Conservation (phyloP, 2,113 vertebrate species). For the Gallinago undulata region DNA sequence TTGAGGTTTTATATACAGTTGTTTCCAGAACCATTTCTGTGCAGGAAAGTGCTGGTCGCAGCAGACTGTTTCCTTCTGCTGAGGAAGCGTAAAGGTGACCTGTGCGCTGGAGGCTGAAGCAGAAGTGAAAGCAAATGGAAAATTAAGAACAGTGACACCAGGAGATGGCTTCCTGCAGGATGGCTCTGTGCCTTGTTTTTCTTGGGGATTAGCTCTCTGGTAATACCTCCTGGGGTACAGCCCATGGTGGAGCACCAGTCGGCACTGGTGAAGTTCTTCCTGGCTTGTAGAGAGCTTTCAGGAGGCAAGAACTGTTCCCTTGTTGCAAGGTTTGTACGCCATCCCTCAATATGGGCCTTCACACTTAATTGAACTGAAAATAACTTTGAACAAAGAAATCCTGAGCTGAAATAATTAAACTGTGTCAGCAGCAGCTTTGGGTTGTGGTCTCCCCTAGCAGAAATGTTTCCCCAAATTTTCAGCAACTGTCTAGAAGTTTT, state of each 20-base stretch:
- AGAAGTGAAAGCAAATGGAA: not conserved
- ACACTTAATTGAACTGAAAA: not conserved
- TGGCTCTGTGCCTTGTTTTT: not conserved
- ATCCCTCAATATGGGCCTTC: not conserved
- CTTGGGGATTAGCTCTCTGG: not conserved
- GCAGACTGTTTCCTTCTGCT: not conserved
- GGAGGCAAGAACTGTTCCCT: not conserved
- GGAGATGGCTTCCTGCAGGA: not conserved
- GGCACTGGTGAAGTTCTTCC: not conserved
- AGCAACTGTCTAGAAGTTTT: not conserved
- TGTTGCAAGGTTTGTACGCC: not conserved
- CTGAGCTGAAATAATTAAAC: not conserved
- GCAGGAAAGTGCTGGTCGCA: not conserved
- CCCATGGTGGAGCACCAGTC: not conserved
- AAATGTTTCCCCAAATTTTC: not conserved
- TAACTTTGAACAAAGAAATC: not conserved
- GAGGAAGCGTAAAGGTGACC: not conserved
- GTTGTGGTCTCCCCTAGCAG: not conserved
- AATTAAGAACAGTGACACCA: not conserved
- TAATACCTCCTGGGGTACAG: not conserved
- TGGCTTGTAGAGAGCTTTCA: not conserved
- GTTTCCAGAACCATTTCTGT: not conserved
- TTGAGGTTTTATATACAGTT: not conserved
- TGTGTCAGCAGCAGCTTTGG: not conserved
- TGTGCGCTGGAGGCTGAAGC: not conserved